Conservation (phyloP, 2,888 invertebrate genomes). For the Andrena haemorrhoa region DNA sequence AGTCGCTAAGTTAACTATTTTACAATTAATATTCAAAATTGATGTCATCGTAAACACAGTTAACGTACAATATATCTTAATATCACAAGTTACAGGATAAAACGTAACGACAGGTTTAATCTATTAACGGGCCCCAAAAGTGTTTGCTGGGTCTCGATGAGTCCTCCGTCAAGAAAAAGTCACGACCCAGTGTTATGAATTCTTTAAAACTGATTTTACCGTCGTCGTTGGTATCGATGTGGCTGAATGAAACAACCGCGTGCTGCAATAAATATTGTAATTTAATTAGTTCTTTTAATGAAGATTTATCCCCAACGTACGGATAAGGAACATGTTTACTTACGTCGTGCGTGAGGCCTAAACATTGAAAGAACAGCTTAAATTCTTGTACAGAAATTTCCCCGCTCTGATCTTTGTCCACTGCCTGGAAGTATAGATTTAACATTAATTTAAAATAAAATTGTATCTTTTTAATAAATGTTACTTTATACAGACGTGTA, state of each 20-base stretch:
- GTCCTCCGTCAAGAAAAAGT: constrained; percentile 92
- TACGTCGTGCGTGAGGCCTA: constrained; percentile 90
- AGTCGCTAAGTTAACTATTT: constrained; percentile 15
- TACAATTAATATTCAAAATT: constrained; percentile 25
- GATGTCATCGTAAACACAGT: constrained; percentile 17
- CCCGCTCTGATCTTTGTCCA: constrained; percentile 92
- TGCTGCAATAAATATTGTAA: constrained; percentile 81
- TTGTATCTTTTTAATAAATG: constrained; percentile 4
- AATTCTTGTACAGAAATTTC: constrained; percentile 93
- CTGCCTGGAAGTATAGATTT: constrained; percentile 87
- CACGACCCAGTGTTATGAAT: constrained; percentile 92
- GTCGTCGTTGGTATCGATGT: constrained; percentile 92
- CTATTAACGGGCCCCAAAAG: constrained; percentile 93
- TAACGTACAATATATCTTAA: constrained; percentile 26
- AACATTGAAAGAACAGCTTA: constrained; percentile 92
- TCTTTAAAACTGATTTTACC: constrained; percentile 91
- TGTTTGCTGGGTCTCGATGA: constrained; percentile 91
- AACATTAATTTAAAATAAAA: constrained; percentile 14
- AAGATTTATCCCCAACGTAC: not conserved
- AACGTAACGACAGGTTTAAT: constrained; percentile 81
- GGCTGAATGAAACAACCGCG: constrained; percentile 91
- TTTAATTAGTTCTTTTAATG: constrained; percentile 13
- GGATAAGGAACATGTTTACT: constrained; percentile 58
- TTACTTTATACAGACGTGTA: not conserved
- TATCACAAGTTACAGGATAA: constrained; percentile 56